Conservation (phyloP, 2,797 vertebrate species). For the Aviceda cuculoides region DNA sequence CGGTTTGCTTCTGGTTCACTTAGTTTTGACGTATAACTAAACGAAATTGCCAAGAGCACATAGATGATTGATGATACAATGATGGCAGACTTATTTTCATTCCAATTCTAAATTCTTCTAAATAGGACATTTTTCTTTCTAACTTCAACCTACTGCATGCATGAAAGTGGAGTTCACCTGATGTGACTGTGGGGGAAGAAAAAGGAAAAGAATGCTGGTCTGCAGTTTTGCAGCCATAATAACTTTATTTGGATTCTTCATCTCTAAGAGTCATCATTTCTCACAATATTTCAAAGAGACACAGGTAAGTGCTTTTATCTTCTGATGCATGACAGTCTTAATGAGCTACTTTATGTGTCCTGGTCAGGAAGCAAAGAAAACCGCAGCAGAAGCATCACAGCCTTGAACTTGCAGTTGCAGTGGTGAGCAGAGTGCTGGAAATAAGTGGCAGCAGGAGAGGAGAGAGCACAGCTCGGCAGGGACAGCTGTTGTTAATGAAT, state of each 20-base stretch:
- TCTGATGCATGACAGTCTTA: neutral
- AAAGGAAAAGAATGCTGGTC: neutral
- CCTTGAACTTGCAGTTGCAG: neutral
- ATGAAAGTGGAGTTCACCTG: neutral
- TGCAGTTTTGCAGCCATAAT: neutral
- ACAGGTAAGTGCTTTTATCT: neutral
- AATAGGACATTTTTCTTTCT: conserved; percentile 26
- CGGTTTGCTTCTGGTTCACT: conserved; percentile 38
- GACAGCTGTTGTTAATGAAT: neutral
- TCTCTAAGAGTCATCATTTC: neutral
- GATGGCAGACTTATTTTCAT: conserved; percentile 45
- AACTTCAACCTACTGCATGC: neutral
- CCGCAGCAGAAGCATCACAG: neutral
- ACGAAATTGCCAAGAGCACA: conserved; percentile 11
- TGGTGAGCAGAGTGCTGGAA: neutral
- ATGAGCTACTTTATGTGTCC: neutral
- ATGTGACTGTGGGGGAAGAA: neutral
- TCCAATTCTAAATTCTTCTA: conserved; percentile 23
- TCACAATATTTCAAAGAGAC: neutral
- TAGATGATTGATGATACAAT: conserved; percentile 10
- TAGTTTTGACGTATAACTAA: conserved; percentile 46
- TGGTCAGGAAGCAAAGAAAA: neutral
- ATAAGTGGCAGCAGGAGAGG: neutral
- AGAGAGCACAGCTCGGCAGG: rapidly evolving
- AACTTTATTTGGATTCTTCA: neutral